Evolutionary conservation across 2,113 vertebrate species (phyloP).

Genomic region (Melierax canorus): DNA sequence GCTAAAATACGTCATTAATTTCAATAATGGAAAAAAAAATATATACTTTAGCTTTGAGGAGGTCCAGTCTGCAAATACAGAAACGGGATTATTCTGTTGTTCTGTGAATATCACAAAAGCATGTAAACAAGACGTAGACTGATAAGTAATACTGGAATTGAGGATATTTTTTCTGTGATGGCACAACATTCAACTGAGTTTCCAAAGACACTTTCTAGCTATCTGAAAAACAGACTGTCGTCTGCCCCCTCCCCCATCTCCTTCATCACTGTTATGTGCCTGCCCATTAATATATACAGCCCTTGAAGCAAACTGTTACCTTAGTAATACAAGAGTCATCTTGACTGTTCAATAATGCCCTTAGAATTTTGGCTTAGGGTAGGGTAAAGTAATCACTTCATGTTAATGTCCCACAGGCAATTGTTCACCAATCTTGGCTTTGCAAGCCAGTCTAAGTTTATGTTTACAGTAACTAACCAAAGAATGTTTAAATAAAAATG

Average conservation of each 20-base stretch:
- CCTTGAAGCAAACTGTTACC: conserved; percentile 27
- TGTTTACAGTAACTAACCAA: neutral
- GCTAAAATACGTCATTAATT: neutral
- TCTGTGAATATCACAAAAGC: neutral
- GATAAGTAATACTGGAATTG: neutral
- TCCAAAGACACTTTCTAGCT: neutral
- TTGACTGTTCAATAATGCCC: neutral
- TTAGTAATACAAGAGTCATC: neutral
- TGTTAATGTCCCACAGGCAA: neutral
- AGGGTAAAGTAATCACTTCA: neutral
- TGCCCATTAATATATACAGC: neutral
- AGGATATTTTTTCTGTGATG: neutral
- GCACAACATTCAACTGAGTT: neutral
- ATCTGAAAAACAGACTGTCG: neutral
- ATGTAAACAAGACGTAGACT: neutral
- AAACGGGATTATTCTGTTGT: neutral
- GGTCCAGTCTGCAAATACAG: neutral
- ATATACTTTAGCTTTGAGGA: neutral
- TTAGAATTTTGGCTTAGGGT: neutral
- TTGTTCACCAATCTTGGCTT: neutral
- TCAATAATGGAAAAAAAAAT: neutral
- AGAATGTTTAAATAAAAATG: neutral
- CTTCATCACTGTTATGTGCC: neutral
- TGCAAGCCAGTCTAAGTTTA: neutral
- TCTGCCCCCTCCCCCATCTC: neutral